Base-by-base conservation (phyloP, 2,888 invertebrate species). In the Lepidochitona cinerea region DNA sequence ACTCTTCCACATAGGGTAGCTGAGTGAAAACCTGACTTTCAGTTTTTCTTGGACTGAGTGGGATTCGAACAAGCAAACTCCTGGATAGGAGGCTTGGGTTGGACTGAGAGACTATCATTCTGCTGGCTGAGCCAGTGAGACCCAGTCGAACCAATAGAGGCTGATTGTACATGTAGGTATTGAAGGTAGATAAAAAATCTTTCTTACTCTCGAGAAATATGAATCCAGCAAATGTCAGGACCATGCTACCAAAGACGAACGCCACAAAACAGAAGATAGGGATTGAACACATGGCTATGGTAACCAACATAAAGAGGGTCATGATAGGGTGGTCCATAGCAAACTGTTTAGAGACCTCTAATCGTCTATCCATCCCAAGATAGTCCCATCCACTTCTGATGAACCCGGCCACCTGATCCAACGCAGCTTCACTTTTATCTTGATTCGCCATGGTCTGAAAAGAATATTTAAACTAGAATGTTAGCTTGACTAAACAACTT, bases 161-260 rank as follows among this genome's bases (percentile, higher is more conserved):
- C n/a, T n/a, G n/a, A n/a, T n/a, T n/a, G n/a, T n/a, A n/a, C n/a
- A n/a, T n/a, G n/a, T n/a, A n/a, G n/a, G n/a, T n/a, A n/a, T n/a
- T n/a, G n/a, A n/a, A n/a, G n/a, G n/a, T n/a, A n/a, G n/a, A n/a
- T n/a, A n/a, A n/a, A n/a, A n/a, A n/a, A n/a, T n/a, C 1, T 36
- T 2, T 36, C 73, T 74, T 75, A 86, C 87, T 85, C 81, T 87
- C 86, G 70, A 87, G 70, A 52, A 86, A 79, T 7, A 87, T 68
- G 68, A 87, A 84, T n/a, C 81, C 82, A 35, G 77, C 70, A 32
- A 87, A 75, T 6, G 83, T 77, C 35, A 86, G 66, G 14, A 83
- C 70, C 29, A 83, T 68, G 64, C 79, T 83, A 33, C 81, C 80
- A 68, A 83, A 64, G 6, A 81, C 79, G 75, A 87, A 85, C 23